Base-by-base conservation (phyloP, 2,888 invertebrate genomes). In the Callosobruchus maculatus region DNA sequence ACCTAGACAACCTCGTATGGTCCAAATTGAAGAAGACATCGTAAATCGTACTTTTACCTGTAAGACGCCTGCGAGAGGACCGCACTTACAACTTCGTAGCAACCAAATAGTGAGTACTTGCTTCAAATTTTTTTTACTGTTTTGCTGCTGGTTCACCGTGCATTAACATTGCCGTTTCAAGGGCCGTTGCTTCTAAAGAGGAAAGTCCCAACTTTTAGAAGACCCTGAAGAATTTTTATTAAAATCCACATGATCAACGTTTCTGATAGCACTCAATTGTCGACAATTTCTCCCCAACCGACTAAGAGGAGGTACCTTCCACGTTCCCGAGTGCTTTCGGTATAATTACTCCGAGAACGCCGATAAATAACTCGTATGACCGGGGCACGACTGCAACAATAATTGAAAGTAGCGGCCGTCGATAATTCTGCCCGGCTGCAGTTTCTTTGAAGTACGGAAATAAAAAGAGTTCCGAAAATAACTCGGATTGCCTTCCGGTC, bases 401-500 rank as follows among this genome's bases (percentile, higher is more conserved):
- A 49, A 49, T 49, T 49, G 49, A 49, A 49, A 49, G 49, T 49
- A 49, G 49, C 49, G 49, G 49, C 49, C 49, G 49, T 5, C 49
- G 13, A 49, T 49, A 49, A 49, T 18, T 49, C 49, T 49, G 9
- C 49, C 49, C 49, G 49, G 49, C 49, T 49, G 49, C 18, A 49
- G 71, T 30, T 71, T 71, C 71, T 71, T 71, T 71, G 71, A 71
- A 71, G 71, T 71, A 30, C 71, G 30, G 31, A 71, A 71, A 71
- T 22, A 49, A 30, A 71, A 71, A 71, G 71, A 71, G 21, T n/a
- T 71, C 71, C 49, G 30, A 71, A 71, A 71, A 71, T 71, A 71
- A 71, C 71, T 71, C 30, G 31, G 71, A 71, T 71, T 26, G 71
- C 71, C 71, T 71, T 71, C 71, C 71, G 71, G 71, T 71, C 71